Percentiles rank a stretch among this genome's conserved stretches.
Evolutionary conservation across 2,113 vertebrate species (phyloP).

Genomic region (Solea solea): DNA sequence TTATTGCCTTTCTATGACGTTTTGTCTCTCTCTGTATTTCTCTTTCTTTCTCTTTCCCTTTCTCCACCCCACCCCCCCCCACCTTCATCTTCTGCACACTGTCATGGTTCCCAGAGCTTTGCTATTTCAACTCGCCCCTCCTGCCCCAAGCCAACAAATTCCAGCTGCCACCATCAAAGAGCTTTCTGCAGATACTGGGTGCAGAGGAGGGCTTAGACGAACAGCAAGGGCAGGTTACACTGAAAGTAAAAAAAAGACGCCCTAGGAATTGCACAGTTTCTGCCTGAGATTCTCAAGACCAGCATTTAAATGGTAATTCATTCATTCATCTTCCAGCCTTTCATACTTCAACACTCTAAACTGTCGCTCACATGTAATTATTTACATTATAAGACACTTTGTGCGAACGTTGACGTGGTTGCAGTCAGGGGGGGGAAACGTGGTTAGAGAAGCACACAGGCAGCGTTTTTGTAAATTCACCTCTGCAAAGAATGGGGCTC

Average conservation of each 20-base stretch:
- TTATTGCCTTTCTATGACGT: slow-evolving; percentile 39
- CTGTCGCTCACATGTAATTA: background rate
- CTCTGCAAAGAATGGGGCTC: slow-evolving; percentile 9
- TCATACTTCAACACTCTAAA: background rate
- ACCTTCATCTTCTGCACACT: slow-evolving; percentile 54
- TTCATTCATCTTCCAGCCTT: too few relatives aligned
- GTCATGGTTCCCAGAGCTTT: slow-evolving; percentile 63
- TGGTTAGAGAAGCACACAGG: background rate
- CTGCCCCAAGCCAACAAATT: slow-evolving; percentile 64
- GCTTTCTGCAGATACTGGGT: slow-evolving; percentile 44
- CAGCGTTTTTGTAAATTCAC: background rate
- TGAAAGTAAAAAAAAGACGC: background rate
- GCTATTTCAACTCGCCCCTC: slow-evolving; percentile 59
- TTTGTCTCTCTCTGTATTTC: slow-evolving; percentile 17
- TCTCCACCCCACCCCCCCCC: slow-evolving; percentile 26
- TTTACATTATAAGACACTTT: background rate
- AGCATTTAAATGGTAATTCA: too few relatives aligned
- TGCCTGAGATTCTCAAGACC: background rate
- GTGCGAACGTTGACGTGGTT: background rate
- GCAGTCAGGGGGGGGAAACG: background rate
- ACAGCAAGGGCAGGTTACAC: slow-evolving; percentile 11
- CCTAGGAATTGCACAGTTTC: background rate
- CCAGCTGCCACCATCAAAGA: slow-evolving; percentile 69
- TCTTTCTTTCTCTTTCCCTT: background rate
- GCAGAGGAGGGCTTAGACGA: slow-evolving; percentile 18